These are phyloP conservation scores for Reticulitermes lucifugus DNA, from an alignment of 2,888 invertebrate species.

Conservation along the genomic window DNA sequence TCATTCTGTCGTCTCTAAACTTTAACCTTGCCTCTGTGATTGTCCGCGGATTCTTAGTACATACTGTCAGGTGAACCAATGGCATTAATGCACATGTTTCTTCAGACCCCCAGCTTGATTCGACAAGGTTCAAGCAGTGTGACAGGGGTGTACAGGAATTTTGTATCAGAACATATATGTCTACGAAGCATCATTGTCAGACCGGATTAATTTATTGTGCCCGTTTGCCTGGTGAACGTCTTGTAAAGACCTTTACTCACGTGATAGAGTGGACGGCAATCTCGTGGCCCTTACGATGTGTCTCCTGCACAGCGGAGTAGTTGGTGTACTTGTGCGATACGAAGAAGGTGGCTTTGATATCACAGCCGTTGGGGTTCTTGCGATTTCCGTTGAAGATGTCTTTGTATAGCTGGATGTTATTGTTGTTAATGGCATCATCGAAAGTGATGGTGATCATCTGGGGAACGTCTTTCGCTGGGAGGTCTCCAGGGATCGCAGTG, in stretches of 20 bases:
- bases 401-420: slow-evolving; percentile 93
- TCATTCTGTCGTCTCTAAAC: background rate
- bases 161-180: too few relatives aligned
- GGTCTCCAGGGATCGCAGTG: slow-evolving; percentile 85
- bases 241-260: slow-evolving; percentile 68
- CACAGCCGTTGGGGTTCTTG: slow-evolving; percentile 93
- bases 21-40: background rate
- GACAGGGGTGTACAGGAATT: too few relatives aligned
- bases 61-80: too few relatives aligned
- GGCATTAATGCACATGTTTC: background rate
- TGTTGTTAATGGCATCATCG: slow-evolving; percentile 95
- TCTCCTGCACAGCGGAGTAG: slow-evolving; percentile 93
- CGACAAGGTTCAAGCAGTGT: too few relatives aligned
- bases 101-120: background rate
- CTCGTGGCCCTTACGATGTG: slow-evolving; percentile 91
- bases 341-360: slow-evolving; percentile 93
- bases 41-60: background rate
- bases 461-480: slow-evolving; percentile 86
- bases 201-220: too few relatives aligned
- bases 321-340: slow-evolving; percentile 94
- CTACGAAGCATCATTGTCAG: too few relatives aligned
- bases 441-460: slow-evolving; percentile 96
- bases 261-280: slow-evolving; percentile 95
- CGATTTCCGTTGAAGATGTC: slow-evolving; percentile 91
- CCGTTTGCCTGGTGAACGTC: background rate